These are phyloP conservation scores for Ceratosolen fusciceps DNA, from an alignment of 1,140 invertebrate species.

Conservation along the genomic window DNA sequence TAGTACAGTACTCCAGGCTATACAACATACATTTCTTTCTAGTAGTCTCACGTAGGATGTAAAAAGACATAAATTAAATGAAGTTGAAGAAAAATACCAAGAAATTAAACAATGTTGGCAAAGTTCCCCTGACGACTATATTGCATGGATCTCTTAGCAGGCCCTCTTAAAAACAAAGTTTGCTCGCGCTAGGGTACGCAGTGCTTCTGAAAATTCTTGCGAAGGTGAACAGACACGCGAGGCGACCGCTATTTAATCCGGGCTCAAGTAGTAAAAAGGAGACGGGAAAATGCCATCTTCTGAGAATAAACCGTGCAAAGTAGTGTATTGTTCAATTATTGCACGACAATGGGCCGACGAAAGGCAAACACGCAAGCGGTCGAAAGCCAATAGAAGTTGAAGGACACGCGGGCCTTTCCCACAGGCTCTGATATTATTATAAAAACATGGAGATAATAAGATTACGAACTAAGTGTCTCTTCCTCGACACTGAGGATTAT, in stretches of 20 bases:
- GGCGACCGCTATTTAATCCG: background rate
- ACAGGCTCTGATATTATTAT: background rate
- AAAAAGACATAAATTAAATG: background rate
- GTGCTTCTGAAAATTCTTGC: background rate
- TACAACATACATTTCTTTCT: background rate
- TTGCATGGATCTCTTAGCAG: background rate
- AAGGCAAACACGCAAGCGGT: background rate
- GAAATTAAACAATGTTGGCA: background rate
- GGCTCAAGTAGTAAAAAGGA: background rate
- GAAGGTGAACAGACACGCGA: background rate
- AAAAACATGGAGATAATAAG: background rate
- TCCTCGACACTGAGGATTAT: slow-evolving; percentile 26
- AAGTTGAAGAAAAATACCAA: background rate
- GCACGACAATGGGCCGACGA: background rate
- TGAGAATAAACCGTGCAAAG: slow-evolving; percentile 1
- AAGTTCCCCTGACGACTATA: background rate
- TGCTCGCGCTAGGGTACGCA: background rate
- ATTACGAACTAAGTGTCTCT: background rate
- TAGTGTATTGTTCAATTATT: background rate
- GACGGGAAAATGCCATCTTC: background rate
- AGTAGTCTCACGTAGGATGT: background rate
- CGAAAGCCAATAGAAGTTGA: background rate
- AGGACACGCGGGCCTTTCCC: background rate
- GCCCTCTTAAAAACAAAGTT: background rate
- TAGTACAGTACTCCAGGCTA: background rate